Base-by-base conservation (phyloP, 2,113 vertebrate genomes). In the Dipodomys stephensi region DNA sequence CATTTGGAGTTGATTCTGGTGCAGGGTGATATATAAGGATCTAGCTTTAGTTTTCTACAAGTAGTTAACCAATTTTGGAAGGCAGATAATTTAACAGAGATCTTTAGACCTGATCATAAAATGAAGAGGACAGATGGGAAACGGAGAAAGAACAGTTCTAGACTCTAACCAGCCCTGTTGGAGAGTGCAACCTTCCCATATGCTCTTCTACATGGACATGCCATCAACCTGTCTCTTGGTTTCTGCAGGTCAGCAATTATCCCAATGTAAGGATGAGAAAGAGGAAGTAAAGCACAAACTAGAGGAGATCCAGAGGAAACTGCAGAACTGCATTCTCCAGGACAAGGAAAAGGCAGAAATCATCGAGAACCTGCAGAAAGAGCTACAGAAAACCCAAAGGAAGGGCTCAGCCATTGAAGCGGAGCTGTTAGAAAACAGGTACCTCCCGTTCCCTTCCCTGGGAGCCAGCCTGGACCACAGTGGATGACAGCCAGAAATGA, bases 211-310 rank as follows among this genome's bases (percentile, higher is more conserved):
- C 9, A 1, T 1, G 53, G 15, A 77, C 25, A 8, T 6, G 22
- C 23, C 72, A 20, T 67, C 7, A 11, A 27, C 65, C 74, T 25
- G 1, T 53, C 67, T 44, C 30, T 30, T 44, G 1, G 35, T 73
- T 81, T 92, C 62, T 32, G 69, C 88, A 98, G 98, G 94, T n/a
- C 88, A 98, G 96, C 95, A 97, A 72, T 93, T 95, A 60, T 92
- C 88, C 2, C 96, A 94, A 27, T 97, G 96, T 89, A 96, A 98
- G 94, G 98, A 98, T 67, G 98, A 96, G 92, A 90, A 91, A 22
- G 62, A 91, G 25, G 69, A 97, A 79, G 88, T 97, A 85, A 96
- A 83, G 62, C 78, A 65, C 1, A 82, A 77, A 82, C 98, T 95
- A 44, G 92, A 79, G 80, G 77, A 39, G 2, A 22, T 88, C 7